These are phyloP conservation scores for Sminthopsis crassicaudata DNA, from an alignment of 2,113 vertebrate genomes.

Conservation along the genomic window DNA sequence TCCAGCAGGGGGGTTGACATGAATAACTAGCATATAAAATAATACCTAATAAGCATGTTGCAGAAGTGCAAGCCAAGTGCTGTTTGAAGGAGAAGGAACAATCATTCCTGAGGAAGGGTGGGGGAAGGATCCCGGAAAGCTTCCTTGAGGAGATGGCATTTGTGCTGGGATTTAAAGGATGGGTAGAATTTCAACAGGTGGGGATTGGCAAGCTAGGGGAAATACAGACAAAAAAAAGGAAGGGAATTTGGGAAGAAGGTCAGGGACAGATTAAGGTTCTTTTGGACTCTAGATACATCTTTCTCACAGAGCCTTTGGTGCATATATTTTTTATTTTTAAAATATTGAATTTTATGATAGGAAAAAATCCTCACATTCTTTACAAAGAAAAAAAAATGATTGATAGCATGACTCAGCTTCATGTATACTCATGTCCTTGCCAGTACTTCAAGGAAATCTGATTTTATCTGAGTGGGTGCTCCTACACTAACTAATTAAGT, in stretches of 20 bases:
- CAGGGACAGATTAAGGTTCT: background rate
- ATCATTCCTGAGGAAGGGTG: background rate
- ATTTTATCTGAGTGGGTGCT: background rate
- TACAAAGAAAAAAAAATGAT: background rate
- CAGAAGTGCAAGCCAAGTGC: background rate
- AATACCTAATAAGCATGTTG: background rate
- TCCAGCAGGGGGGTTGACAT: background rate
- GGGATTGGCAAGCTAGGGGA: background rate
- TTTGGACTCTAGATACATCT: background rate
- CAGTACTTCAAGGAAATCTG: background rate
- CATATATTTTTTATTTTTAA: background rate
- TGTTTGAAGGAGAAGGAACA: background rate
- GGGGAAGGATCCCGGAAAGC: background rate
- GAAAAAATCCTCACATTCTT: background rate
- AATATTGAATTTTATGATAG: background rate
- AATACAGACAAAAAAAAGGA: background rate
- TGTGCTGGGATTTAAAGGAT: constrained; percentile 1
- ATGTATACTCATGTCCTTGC: background rate
- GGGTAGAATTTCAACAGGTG: background rate
- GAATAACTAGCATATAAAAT: background rate
- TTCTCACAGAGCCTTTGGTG: background rate
- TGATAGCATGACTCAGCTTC: background rate
- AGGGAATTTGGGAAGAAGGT: background rate
- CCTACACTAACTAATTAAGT: background rate
- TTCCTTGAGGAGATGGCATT: background rate